Conservation (phyloP, 35 echinoderm and acorn worm genomes). For the Holothuria glaberrima region DNA sequence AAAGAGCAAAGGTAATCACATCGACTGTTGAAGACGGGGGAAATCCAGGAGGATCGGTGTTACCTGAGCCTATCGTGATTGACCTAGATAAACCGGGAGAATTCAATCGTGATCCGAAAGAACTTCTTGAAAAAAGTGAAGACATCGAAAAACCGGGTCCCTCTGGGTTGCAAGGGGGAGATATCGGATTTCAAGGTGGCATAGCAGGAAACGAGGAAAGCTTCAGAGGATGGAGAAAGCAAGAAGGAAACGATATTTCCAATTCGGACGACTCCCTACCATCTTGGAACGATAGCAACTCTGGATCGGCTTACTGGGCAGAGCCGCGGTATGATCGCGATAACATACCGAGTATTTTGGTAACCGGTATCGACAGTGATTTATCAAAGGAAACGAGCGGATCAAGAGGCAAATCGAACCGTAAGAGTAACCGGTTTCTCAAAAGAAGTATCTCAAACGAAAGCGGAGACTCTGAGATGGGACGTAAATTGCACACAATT, state of each 20-base stretch:
- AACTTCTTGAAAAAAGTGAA: background rate
- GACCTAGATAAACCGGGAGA: conserved; percentile 18
- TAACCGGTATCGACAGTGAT: conserved; percentile 66
- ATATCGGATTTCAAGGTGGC: conserved; percentile 1
- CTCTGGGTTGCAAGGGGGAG: conserved; percentile 1
- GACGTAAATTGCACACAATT: conserved; percentile 15
- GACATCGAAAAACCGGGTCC: background rate
- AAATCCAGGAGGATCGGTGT: too few relatives aligned
- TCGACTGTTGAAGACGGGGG: background rate
- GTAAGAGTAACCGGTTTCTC: background rate
- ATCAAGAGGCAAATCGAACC: background rate
- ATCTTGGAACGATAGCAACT: conserved; percentile 47
- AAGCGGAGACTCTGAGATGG: background rate
- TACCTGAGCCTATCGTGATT: conserved; percentile 25
- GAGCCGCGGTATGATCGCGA: conserved; percentile 64
- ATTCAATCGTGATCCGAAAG: background rate
- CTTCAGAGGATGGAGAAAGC: conserved; percentile 40
- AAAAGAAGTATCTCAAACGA: conserved; percentile 35
- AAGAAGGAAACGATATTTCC: conserved; percentile 20
- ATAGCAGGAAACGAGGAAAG: conserved; percentile 6
- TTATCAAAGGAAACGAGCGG: background rate
- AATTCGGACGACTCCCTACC: conserved; percentile 53
- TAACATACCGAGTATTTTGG: conserved; percentile 81
- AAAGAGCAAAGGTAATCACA: conserved; percentile 19
- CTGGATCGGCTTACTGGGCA: conserved; percentile 54